Base-by-base conservation (phyloP, 2,797 vertebrate species). In the Squalus acanthias region DNA sequence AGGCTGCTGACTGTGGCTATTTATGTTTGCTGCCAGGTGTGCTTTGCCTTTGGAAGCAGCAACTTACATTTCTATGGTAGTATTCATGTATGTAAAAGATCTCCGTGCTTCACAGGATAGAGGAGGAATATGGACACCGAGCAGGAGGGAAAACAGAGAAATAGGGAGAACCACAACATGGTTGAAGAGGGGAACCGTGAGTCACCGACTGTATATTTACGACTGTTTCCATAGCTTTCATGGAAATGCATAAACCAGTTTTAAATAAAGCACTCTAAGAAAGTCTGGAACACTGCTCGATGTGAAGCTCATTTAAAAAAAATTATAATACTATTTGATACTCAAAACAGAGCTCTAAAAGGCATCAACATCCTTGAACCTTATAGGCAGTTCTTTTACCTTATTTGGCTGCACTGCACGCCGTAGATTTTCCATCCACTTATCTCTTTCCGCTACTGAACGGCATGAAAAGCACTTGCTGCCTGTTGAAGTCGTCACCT, bases 401-500 rank as follows among this genome's bases (percentile, higher is more conserved):
- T 99, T 99, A 98, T 99, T 99, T 92, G 99, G 99, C 97, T 99
- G 99, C 96, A 99, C 99, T 0, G 99, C 99, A 96, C 99, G 98
- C 97, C 99, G 98, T 97, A 99, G 98, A 97, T 99, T 99, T 98
- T 99, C 99, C 99, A 99, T 99, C 99, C 99, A 99, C 98, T 99
- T 99, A 98, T 99, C 99, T 97, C 99, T 98, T 97, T 99, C 99
- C 0, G 99, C 99, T 94, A 99, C 98, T 0, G 99, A 99, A 22
- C 99, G 99, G 96, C 99, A 99, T 69, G 99, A 99, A 97, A 99
- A 99, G 97, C 99, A 99, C 97, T 99, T 99, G 97, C 99, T 99
- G 97, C 99, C 99, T 29, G 99, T 99, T 69, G 99, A 99, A 96
- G 99, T 99, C 67, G 99, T 99, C 97, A 99, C 99, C 99, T 99